Evolutionary conservation across 2,888 invertebrate genomes (phyloP).

Genomic region (Tanytarsus gracilentus): DNA sequence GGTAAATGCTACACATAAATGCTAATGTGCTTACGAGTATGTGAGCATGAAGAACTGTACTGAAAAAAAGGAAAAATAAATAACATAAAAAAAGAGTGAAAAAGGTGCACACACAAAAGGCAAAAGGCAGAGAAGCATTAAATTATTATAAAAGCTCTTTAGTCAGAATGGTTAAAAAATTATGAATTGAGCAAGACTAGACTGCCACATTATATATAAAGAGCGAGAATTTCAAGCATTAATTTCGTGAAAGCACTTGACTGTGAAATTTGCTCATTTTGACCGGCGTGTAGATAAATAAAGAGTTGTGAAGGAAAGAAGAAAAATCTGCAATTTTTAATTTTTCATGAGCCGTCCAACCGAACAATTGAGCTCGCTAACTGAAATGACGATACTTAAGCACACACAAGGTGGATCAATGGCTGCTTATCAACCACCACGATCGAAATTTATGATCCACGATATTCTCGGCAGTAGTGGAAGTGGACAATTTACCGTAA

Average conservation of each 20-base stretch:
- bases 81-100: too few species aligned
- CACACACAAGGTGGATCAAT: slow-evolving; percentile 43
- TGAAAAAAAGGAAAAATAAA: not conserved
- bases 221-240: slow-evolving; percentile 1
- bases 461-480: slow-evolving; percentile 64
- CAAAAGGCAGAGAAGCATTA: slow-evolving; percentile 22
- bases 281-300: too few species aligned
- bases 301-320: too few species aligned
- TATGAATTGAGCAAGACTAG: slow-evolving; percentile 3
- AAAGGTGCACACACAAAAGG: too few species aligned
- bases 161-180: slow-evolving; percentile 6
- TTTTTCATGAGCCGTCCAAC: slow-evolving; percentile 17
- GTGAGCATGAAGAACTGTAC: slow-evolving; percentile 17
- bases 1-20: slow-evolving; percentile 24
- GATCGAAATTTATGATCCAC: slow-evolving; percentile 83
- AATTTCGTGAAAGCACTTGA: slow-evolving; percentile 19
- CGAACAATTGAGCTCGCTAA: slow-evolving; percentile 1
- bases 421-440: slow-evolving; percentile 56
- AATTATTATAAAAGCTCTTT: slow-evolving; percentile 27
- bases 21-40: slow-evolving; percentile 28
- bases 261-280: slow-evolving; percentile 17
- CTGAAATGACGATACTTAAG: slow-evolving; percentile 46
- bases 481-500: slow-evolving; percentile 37
- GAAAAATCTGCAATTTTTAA: too few species aligned
- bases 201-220: not conserved